These are phyloP conservation scores for Formica aserva DNA, from an alignment of 2,888 invertebrate species.

Conservation along the genomic window DNA sequence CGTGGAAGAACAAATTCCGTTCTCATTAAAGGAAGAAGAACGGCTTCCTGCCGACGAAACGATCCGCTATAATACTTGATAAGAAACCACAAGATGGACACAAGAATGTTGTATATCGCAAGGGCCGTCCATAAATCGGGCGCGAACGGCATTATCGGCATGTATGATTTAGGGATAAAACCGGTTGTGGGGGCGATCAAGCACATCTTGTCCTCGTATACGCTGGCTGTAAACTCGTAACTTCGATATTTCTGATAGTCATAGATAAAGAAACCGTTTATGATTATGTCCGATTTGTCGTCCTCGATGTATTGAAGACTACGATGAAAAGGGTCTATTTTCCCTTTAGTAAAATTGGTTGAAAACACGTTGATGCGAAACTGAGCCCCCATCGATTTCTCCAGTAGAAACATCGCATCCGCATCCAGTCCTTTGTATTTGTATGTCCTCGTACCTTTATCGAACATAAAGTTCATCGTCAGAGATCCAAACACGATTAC, in stretches of 20 bases:
- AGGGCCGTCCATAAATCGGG: constrained; percentile 70
- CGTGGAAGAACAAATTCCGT: neutral
- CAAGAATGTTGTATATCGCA: constrained; percentile 63
- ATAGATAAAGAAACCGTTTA: constrained; percentile 73
- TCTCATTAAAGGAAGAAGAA: neutral
- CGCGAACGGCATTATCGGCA: constrained; percentile 75
- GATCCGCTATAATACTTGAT: constrained; percentile 48
- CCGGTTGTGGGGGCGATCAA: constrained; percentile 71
- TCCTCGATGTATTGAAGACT: constrained; percentile 62
- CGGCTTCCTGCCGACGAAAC: neutral
- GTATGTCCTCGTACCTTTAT: constrained; percentile 2
- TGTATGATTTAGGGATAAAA: constrained; percentile 71
- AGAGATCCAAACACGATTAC: constrained; percentile 72
- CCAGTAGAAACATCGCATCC: constrained; percentile 61
- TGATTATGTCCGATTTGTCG: constrained; percentile 63
- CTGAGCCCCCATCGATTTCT: constrained; percentile 62
- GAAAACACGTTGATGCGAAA: constrained; percentile 63
- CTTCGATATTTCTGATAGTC: constrained; percentile 54
- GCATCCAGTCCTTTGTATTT: constrained; percentile 68
- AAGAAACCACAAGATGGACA: constrained; percentile 71
- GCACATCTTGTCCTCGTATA: constrained; percentile 75
- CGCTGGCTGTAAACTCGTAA: constrained; percentile 68
- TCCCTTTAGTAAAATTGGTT: neutral
- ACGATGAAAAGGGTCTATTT: constrained; percentile 69
- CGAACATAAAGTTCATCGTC: constrained; percentile 71